A percentile compares a stretch with the other conserved stretches of the same genome.
phyloP scores from a whole-genome alignment of 1,140 invertebrate genomes.

The Drusus annulatus region DNA sequence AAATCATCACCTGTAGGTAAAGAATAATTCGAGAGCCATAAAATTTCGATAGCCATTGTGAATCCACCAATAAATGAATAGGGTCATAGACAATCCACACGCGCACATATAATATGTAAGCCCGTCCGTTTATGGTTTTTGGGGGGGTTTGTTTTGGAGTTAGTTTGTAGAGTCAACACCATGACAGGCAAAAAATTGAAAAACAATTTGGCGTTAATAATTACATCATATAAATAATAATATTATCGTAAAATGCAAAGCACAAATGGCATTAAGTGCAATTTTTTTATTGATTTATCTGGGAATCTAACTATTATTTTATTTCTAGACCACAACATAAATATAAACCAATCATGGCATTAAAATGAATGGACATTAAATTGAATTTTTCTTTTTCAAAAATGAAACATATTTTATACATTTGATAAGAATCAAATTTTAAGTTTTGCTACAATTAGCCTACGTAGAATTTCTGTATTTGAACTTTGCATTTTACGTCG shows the following conservation, averaged over 20 bases:
- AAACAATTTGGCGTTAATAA: slow-evolving; percentile 45
- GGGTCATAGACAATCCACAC: slow-evolving; percentile 33
- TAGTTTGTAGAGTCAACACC: slow-evolving; percentile 47
- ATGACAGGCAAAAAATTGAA: slow-evolving; percentile 46
- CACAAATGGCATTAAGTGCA: slow-evolving; percentile 1
- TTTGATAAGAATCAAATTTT: too few species aligned
- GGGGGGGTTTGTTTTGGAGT: slow-evolving; percentile 32
- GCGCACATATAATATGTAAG: slow-evolving; percentile 40
- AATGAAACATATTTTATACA: too few species aligned
- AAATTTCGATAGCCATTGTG: slow-evolving; percentile 35
- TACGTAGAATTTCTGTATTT: too few species aligned
- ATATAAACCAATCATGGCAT: too few species aligned
- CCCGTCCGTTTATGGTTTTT: slow-evolving; percentile 40
- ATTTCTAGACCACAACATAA: too few species aligned
- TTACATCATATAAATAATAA: slow-evolving; percentile 12
- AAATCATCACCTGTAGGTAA: slow-evolving; percentile 69
- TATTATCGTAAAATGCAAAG: not conserved
- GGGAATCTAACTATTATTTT: too few species aligned
- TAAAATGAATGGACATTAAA: too few species aligned
- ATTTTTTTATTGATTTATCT: not conserved
- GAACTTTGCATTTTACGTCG: too few species aligned
- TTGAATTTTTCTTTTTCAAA: too few species aligned
- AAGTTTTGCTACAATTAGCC: too few species aligned
- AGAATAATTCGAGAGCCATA: slow-evolving; percentile 27
- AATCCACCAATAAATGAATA: slow-evolving; percentile 33